Percentiles rank a stretch among this genome's conserved stretches.
Conservation (phyloP, 2,797 vertebrate genomes). For the Gambusia yucatana region DNA sequence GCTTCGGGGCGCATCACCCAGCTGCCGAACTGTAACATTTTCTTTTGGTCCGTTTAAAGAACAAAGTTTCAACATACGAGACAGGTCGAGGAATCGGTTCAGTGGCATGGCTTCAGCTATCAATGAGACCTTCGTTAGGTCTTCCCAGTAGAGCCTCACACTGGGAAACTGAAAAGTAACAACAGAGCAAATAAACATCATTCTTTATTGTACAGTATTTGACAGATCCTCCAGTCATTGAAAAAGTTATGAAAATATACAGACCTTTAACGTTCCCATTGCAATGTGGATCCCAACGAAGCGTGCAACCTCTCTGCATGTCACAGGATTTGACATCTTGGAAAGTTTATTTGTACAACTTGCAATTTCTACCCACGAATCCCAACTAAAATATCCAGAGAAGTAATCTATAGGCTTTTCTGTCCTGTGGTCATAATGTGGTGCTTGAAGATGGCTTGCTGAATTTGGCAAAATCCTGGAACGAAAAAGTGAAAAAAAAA, state of each 20-base stretch:
- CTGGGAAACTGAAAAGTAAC: slow-evolving; percentile 78
- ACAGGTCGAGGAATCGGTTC: slow-evolving; percentile 75
- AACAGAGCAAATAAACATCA: slow-evolving; percentile 10
- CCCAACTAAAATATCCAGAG: slow-evolving; percentile 76
- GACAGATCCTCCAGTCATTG: background rate
- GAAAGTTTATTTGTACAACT: slow-evolving; percentile 67
- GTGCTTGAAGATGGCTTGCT: slow-evolving; percentile 12
- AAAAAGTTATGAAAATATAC: slow-evolving; percentile 24
- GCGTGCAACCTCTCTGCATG: slow-evolving; percentile 76
- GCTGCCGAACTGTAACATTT: slow-evolving; percentile 7
- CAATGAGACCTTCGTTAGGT: slow-evolving; percentile 80
- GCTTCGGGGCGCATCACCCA: slow-evolving; percentile 1
- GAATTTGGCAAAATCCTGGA: slow-evolving; percentile 45
- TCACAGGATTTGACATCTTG: slow-evolving; percentile 58
- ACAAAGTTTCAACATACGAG: slow-evolving; percentile 67
- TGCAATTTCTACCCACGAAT: slow-evolving; percentile 79
- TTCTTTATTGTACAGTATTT: background rate
- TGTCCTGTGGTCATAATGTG: slow-evolving; percentile 18
- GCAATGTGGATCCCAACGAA: slow-evolving; percentile 85
- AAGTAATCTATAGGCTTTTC: slow-evolving; percentile 80
- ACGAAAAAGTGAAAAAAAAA: background rate
- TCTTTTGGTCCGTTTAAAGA: slow-evolving; percentile 28
- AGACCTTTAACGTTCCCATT: slow-evolving; percentile 86
- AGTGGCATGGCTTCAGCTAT: slow-evolving; percentile 80
- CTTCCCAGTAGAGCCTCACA: slow-evolving; percentile 82